Conservation (phyloP, 1,140 invertebrate genomes). For the Drosophila ercepeae region DNA sequence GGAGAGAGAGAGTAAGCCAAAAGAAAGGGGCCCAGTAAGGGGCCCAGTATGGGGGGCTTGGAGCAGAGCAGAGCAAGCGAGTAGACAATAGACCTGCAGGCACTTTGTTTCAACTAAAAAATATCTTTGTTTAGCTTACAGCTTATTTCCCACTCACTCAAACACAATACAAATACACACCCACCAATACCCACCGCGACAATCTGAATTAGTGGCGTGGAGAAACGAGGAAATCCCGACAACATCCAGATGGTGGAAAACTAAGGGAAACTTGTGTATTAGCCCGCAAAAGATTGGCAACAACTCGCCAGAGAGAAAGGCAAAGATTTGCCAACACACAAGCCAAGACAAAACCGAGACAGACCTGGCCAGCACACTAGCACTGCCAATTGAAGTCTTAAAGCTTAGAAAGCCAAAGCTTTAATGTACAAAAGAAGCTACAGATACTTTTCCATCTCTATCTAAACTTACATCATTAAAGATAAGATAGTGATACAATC, state of each 20-base stretch:
- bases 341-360: not conserved
- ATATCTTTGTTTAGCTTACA: conserved; percentile 2
- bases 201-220: not conserved
- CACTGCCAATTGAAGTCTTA: not conserved
- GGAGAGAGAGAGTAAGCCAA: conserved; percentile 9
- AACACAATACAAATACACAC: not conserved
- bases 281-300: conserved; percentile 20
- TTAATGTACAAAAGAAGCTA: not conserved
- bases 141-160: not conserved
- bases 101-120: not conserved
- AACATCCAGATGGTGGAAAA: not conserved
- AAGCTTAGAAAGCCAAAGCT: not conserved
- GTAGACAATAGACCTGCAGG: not conserved
- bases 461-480: not conserved
- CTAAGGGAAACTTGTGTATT: conserved; percentile 1
- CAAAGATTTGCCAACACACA: conserved; percentile 10
- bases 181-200: not conserved
- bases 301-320: not conserved
- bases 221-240: not conserved
- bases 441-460: not conserved
- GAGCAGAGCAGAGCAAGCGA: not conserved
- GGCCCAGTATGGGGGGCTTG: not conserved
- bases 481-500: not conserved
- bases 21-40: conserved; percentile 7
- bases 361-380: conserved; percentile 9